A percentile compares a stretch with the other conserved stretches of the same genome.
phyloP scores from a whole-genome alignment of 2,797 vertebrate species.

The Takifugu ocellatus region DNA sequence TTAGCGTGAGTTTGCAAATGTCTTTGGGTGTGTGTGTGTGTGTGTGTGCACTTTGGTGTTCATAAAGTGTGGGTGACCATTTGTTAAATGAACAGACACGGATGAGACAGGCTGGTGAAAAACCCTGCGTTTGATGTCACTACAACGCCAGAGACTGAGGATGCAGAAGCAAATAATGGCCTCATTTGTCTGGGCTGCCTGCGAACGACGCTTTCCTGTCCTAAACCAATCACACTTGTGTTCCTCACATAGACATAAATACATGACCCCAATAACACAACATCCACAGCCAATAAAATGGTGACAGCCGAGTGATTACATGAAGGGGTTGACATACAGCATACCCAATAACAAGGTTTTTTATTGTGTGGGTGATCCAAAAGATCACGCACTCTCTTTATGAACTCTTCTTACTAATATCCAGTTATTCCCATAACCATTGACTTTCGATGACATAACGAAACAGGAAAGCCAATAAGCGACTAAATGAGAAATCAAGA shows the following conservation, averaged over 20 bases:
- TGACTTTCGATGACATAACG: no score
- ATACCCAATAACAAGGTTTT: slow-evolving; percentile 17
- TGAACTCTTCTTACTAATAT: no score
- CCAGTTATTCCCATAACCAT: no score
- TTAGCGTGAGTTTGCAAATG: slow-evolving; percentile 28
- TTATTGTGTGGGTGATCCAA: not conserved
- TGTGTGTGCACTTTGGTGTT: slow-evolving; percentile 26
- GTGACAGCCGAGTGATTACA: slow-evolving; percentile 42
- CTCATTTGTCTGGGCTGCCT: slow-evolving; percentile 17
- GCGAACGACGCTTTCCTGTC: not conserved
- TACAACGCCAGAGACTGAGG: slow-evolving; percentile 32
- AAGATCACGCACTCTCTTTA: no score
- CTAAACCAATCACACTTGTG: not conserved
- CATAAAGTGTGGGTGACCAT: slow-evolving; percentile 29
- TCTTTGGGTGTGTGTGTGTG: slow-evolving; percentile 17
- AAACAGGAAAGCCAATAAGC: not conserved
- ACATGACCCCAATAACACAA: slow-evolving; percentile 29
- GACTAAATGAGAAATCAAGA: not conserved
- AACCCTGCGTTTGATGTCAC: no score
- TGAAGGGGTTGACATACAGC: slow-evolving; percentile 29
- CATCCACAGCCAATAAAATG: slow-evolving; percentile 17
- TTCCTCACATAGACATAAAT: slow-evolving; percentile 21
- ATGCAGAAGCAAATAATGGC: slow-evolving; percentile 33
- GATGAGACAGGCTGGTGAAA: no score
- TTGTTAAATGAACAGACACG: slow-evolving; percentile 55